Evolutionary conservation across 2,888 invertebrate genomes (phyloP).

Genomic region (Dicranocentrus wangi): DNA sequence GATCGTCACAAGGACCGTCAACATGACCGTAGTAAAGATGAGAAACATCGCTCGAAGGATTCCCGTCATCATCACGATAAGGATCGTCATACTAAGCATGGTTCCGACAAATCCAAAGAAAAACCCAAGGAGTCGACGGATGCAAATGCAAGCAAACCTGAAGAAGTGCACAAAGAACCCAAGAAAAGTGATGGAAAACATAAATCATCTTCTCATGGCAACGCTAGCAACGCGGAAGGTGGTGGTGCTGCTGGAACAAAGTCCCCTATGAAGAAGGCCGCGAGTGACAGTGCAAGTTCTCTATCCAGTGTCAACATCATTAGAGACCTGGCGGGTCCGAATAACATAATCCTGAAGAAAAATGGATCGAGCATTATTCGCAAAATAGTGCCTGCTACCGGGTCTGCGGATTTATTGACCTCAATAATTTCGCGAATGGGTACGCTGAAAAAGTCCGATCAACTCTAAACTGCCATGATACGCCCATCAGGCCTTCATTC

Average conservation of each 20-base stretch:
- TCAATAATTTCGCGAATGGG: slow-evolving; percentile 71
- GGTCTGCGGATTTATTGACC: slow-evolving; percentile 68
- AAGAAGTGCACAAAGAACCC: neutral
- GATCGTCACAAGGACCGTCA: slow-evolving; percentile 48
- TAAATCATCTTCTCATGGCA: neutral
- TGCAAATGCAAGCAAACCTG: neutral
- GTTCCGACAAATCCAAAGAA: slow-evolving; percentile 43
- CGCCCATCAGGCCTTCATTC: neutral
- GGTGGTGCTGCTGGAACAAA: slow-evolving; percentile 18
- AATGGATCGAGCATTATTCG: slow-evolving; percentile 69
- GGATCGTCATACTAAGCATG: slow-evolving; percentile 44
- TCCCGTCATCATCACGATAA: slow-evolving; percentile 52
- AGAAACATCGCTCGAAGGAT: slow-evolving; percentile 53
- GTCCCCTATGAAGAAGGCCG: slow-evolving; percentile 26
- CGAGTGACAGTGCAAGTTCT: slow-evolving; percentile 11
- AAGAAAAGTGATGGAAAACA: slow-evolving; percentile 1
- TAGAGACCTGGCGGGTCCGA: slow-evolving; percentile 26
- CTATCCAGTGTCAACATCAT: neutral
- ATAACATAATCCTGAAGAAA: slow-evolving; percentile 71
- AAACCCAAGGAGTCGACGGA: slow-evolving; percentile 44
- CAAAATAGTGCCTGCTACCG: slow-evolving; percentile 68
- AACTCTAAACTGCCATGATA: slow-evolving; percentile 46
- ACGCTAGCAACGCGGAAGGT: slow-evolving; percentile 12
- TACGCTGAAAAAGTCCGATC: slow-evolving; percentile 59
- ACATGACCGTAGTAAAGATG: slow-evolving; percentile 35